These are phyloP conservation scores for Andrena camellia DNA, from an alignment of 2,888 invertebrate genomes.

Conservation along the genomic window DNA sequence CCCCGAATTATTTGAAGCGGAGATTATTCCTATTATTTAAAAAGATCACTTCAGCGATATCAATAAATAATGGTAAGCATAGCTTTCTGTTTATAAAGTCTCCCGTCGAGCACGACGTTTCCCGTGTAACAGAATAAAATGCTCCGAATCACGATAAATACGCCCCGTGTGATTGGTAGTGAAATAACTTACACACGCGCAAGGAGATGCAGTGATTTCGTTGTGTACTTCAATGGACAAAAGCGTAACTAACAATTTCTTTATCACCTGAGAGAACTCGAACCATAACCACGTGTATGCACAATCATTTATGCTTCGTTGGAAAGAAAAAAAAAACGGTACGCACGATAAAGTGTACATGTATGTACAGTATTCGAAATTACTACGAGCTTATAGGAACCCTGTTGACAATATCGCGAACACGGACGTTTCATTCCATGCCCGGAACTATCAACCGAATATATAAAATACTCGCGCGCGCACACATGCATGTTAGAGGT, in stretches of 20 bases:
- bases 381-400: constrained; percentile 70
- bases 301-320: constrained; percentile 33
- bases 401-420: constrained; percentile 63
- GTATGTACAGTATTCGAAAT: constrained; percentile 63
- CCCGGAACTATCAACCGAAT: constrained; percentile 53
- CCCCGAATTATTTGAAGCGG: constrained; percentile 39
- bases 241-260: constrained; percentile 17
- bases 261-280: constrained; percentile 36
- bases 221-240: constrained; percentile 43
- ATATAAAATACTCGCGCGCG: constrained; percentile 59
- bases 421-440: constrained; percentile 50
- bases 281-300: constrained; percentile 7
- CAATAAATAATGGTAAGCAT: constrained; percentile 54
- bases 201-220: constrained; percentile 26
- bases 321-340: constrained; percentile 36
- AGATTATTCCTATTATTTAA: constrained; percentile 44
- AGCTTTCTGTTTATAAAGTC: constrained; percentile 29
- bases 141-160: constrained; percentile 13
- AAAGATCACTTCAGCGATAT: constrained; percentile 46
- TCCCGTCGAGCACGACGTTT: constrained; percentile 18
- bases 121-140: constrained; percentile 26
- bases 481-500: constrained; percentile 59
- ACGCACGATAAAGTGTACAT: constrained; percentile 54
- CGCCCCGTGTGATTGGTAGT: constrained; percentile 4
- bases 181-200: constrained; percentile 12